Evolutionary conservation across 2,797 vertebrate species (phyloP).

Genomic region (Limosa lapponica): DNA sequence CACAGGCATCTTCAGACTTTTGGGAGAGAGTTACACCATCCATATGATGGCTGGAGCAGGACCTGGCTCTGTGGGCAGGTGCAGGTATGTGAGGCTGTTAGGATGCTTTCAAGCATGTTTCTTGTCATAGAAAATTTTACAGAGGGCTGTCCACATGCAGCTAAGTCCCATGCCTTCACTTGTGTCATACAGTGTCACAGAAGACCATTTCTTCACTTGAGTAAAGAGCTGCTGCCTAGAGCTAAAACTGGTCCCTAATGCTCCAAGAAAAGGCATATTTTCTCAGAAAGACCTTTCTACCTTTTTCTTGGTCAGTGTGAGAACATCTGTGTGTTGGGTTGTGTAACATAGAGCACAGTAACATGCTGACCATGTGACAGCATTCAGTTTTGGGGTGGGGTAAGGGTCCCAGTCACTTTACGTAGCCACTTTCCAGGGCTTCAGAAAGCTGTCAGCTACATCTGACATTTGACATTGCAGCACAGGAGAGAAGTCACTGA

Average conservation of each 20-base stretch:
- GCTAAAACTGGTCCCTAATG: background rate
- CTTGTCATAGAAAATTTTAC: background rate
- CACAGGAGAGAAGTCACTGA: background rate
- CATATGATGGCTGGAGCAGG: rapidly evolving
- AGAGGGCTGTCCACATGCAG: background rate
- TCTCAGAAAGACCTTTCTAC: background rate
- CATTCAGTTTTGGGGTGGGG: background rate
- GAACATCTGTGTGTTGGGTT: background rate
- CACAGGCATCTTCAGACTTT: background rate
- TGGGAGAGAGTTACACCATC: background rate
- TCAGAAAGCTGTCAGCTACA: background rate
- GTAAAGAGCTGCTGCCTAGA: background rate
- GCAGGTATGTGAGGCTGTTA: background rate
- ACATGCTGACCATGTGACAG: background rate
- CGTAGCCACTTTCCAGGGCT: background rate
- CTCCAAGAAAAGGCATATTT: background rate
- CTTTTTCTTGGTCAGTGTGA: background rate
- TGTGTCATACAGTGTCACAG: background rate
- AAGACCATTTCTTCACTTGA: background rate
- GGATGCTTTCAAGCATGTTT: background rate
- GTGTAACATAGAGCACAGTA: background rate
- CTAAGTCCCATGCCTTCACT: background rate
- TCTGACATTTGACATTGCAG: background rate
- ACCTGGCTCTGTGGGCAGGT: background rate
- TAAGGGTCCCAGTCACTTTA: background rate